phyloP scores from a whole-genome alignment of 1,140 invertebrate genomes.

The Grapholita molesta region DNA sequence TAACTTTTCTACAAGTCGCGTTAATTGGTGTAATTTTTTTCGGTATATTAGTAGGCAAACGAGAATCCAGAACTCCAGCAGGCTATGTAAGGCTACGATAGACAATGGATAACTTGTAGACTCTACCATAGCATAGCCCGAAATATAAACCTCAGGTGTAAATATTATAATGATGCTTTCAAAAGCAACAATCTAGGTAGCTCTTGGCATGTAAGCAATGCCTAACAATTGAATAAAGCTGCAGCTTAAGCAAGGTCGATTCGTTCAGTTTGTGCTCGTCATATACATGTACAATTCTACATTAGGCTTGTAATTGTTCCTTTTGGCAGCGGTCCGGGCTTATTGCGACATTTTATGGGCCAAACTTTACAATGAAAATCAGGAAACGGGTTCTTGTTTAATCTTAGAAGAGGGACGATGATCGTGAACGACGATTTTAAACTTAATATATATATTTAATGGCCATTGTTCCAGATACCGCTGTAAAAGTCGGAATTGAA shows the following conservation, averaged over 20 bases:
- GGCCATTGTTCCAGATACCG: neutral
- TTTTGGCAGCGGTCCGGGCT: constrained; percentile 13
- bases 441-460: neutral
- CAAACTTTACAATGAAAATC: constrained; percentile 14
- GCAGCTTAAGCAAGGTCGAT: neutral
- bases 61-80: too few species aligned
- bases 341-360: constrained; percentile 14
- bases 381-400: constrained; percentile 10
- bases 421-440: neutral
- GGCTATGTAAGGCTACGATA: too few species aligned
- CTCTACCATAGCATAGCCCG: too few species aligned
- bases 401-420: constrained; percentile 9
- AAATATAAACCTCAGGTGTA: too few species aligned
- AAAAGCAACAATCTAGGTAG: too few species aligned
- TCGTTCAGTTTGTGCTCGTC: neutral
- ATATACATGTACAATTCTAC: neutral
- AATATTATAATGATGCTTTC: too few species aligned
- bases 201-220: too few species aligned
- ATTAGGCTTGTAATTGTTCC: constrained; percentile 7
- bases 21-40: too few species aligned
- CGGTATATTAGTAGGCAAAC: too few species aligned
- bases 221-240: neutral
- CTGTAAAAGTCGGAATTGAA: neutral
- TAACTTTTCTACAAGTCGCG: too few species aligned
- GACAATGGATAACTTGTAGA: too few species aligned